A percentile compares a stretch with the other conserved stretches of the same genome.
Evolutionary conservation across 2,113 vertebrate species (phyloP).

Genomic region (Oncorhynchus masou): DNA sequence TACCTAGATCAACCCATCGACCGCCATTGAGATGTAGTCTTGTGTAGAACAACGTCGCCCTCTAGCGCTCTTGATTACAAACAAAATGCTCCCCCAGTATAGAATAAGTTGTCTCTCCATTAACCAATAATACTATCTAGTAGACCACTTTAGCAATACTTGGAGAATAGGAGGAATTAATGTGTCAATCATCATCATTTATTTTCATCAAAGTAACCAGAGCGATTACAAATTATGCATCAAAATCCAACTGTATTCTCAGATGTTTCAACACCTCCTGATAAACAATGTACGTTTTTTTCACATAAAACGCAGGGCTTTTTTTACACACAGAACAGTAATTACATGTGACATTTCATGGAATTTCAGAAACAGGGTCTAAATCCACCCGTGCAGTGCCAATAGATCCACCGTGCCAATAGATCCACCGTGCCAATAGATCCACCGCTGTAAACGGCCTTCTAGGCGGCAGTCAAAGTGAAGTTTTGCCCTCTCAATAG

Average conservation of each 20-base stretch:
- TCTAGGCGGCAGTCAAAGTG: slow-evolving; percentile 52
- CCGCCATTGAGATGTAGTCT: neutral
- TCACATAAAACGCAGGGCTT: neutral
- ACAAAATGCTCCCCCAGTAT: neutral
- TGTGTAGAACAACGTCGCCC: slow-evolving; percentile 61
- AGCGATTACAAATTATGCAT: neutral
- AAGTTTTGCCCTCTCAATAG: slow-evolving; percentile 55
- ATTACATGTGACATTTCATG: neutral
- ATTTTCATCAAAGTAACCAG: neutral
- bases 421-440: neutral
- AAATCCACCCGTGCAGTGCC: neutral
- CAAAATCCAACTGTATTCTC: neutral
- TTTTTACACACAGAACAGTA: neutral
- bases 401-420: neutral
- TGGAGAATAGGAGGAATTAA: neutral
- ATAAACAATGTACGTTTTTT: neutral
- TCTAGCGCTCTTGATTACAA: slow-evolving; percentile 49
- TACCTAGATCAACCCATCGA: neutral
- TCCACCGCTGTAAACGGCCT: neutral
- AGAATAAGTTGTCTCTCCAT: neutral
- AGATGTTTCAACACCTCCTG: neutral
- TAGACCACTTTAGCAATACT: neutral
- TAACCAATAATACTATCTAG: neutral
- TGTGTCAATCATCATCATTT: neutral
- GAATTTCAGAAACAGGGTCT: neutral